Percentiles rank a stretch among this genome's conserved stretches.
Conservation (phyloP, 2,888 invertebrate species). For the Heliconius ethilla region DNA sequence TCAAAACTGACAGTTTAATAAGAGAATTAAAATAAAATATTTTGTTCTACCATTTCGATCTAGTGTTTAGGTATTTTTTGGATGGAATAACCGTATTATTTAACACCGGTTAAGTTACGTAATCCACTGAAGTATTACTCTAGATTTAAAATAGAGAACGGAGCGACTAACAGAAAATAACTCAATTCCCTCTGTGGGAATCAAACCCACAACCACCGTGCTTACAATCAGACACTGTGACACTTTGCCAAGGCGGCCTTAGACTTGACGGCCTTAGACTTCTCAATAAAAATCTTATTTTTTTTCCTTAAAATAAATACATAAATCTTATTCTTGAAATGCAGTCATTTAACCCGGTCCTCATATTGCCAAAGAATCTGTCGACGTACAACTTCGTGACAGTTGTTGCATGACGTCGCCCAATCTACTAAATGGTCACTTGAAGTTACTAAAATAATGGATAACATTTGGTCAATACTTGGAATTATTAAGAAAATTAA, state of each 20-base stretch:
- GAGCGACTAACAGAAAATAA: not conserved
- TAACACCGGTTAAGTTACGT: not conserved
- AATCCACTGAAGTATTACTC: not conserved
- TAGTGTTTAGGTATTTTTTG: not conserved
- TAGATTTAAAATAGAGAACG: not conserved
- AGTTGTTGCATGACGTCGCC: slow-evolving; percentile 76
- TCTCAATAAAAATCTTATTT: not conserved
- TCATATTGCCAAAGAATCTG: slow-evolving; percentile 56
- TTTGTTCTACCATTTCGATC: not conserved
- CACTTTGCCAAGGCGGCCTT: not conserved
- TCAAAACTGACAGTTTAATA: not conserved
- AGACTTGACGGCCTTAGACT: not conserved
- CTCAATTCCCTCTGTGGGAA: not conserved
- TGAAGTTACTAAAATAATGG: slow-evolving; percentile 50
- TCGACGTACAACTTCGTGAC: slow-evolving; percentile 83
- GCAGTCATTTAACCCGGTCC: slow-evolving; percentile 45
- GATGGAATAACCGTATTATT: not conserved
- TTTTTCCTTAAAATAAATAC: not conserved
- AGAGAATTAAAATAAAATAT: not conserved
- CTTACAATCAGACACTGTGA: not conserved
- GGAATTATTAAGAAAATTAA: not conserved
- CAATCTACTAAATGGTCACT: slow-evolving; percentile 87
- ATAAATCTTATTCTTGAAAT: slow-evolving; percentile 46
- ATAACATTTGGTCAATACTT: not conserved
- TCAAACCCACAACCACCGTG: not conserved